Base-by-base conservation (phyloP, 1,140 invertebrate genomes). In the Cydia pomonella region DNA sequence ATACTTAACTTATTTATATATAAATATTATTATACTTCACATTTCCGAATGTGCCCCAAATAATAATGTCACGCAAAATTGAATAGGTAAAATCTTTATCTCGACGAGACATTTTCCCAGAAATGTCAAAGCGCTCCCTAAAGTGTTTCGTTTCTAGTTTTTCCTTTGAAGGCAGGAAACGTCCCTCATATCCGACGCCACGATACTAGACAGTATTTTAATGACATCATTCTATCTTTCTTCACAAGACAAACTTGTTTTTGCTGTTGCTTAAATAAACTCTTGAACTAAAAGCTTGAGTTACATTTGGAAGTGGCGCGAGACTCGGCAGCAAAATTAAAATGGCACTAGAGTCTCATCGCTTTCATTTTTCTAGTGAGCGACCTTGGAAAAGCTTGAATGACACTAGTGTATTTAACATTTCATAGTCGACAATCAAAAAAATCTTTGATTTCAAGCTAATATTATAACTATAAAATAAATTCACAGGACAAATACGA, bases 161-260 rank as follows among this genome's bases (percentile, higher is more conserved):
- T 59, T 23, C n/a, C 53, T 59, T 59, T 59, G 53, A 23, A 10
- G 53, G 18, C 53, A 5, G 53, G 53, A 59, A 59, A 59, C 21
- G 53, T 59, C 53, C 53, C 53, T 59, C 53, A 59, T 59, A 59
- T 59, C 53, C 53, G 53, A 21, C 21, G n/a, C 50, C 50, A 53
- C 50, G 53, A 23, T 59, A 59, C 18, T 23, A 59, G 53, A 59
- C 53, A 59, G 53, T 59, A 59, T 59, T 59, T 59, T 59, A 59
- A 59, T 23, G 53, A 59, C 21, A 59, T 59, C 53, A 59, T 21
- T 59, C 53, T 59, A 59, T 59, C 53, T 23, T 59, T 23, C 53
- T 7, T 59, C 53, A 12, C 21, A n/a, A 16, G 4, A 23, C 53
- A n/a, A 59, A 59, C 21, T 59, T 59, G 9, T 23, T 23, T 59